Percentiles rank a stretch among this genome's conserved stretches.
Evolutionary conservation across 35 echinoderm and acorn worm species (phyloP).

Genomic region (Ophioderma brevispina): DNA sequence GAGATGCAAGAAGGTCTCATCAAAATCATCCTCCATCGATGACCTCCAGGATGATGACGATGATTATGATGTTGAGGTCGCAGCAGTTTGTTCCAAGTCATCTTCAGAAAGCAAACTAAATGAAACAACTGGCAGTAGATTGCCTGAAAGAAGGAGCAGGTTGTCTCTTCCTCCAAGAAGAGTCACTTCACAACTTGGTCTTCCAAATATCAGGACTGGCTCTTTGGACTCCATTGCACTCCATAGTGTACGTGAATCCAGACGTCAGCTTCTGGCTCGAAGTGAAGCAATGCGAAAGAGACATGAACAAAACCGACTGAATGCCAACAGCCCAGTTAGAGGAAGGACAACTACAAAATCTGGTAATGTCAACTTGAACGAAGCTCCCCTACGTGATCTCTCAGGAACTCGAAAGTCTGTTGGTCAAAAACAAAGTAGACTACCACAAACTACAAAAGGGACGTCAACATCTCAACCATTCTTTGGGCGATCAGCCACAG

Average conservation of each 20-base stretch:
- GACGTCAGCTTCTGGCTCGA: slow-evolving; percentile 42
- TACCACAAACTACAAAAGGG: neutral
- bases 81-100: slow-evolving; percentile 32
- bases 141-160: neutral
- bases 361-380: neutral
- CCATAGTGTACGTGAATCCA: slow-evolving; percentile 59
- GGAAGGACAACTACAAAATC: neutral
- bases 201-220: neutral
- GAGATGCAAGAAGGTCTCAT: neutral
- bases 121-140: neutral
- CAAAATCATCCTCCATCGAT: neutral
- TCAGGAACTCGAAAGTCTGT: neutral
- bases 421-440: neutral
- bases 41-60: slow-evolving; percentile 1
- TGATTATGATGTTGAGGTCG: slow-evolving; percentile 79
- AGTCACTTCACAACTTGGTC: neutral
- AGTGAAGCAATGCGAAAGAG: slow-evolving; percentile 56
- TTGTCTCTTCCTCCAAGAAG: neutral
- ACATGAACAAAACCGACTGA: slow-evolving; percentile 27
- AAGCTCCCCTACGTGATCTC: neutral
- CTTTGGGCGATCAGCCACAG: neutral
- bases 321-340: neutral
- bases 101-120: neutral
- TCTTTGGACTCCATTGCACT: slow-evolving; percentile 24
- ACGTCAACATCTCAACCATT: neutral